These are phyloP conservation scores for Pemphredon lugubris DNA, from an alignment of 2,888 invertebrate genomes.

Conservation along the genomic window DNA sequence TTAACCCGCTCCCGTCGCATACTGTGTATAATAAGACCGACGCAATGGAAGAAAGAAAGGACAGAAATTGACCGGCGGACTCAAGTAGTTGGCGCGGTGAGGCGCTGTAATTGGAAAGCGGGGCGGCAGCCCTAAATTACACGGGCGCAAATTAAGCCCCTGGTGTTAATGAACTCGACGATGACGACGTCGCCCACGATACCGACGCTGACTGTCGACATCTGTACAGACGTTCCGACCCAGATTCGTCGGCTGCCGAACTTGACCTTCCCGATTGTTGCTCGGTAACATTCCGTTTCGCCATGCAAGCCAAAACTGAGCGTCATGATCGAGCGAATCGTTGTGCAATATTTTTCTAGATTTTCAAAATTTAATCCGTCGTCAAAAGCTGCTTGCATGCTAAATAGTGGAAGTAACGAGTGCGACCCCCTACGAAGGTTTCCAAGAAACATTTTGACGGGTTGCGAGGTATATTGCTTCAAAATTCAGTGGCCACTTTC, in stretches of 20 bases:
- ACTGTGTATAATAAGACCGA: not conserved
- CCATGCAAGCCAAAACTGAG: no score
- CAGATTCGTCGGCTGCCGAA: conserved; percentile 38
- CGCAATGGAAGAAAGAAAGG: conserved; percentile 11
- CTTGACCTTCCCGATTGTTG: conserved; percentile 32
- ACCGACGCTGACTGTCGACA: conserved; percentile 11
- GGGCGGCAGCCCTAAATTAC: conserved; percentile 50
- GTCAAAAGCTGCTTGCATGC: no score
- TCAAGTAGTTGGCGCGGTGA: conserved; percentile 13
- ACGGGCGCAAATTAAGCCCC: conserved; percentile 51
- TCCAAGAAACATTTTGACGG: no score
- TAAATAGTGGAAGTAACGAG: no score
- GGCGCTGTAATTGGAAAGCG: conserved; percentile 54
- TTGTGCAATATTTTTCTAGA: no score
- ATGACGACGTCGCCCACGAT: conserved; percentile 33
- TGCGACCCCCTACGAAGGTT: no score
- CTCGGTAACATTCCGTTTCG: no score
- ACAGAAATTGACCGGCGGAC: conserved; percentile 13
- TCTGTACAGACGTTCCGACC: conserved; percentile 30
- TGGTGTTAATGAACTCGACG: conserved; percentile 59
- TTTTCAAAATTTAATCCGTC: no score
- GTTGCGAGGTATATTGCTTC: no score
- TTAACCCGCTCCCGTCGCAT: conserved; percentile 10
- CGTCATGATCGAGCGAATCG: no score
- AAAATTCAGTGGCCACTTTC: no score